Base-by-base conservation (phyloP, 2,888 invertebrate genomes). In the Callinectes sapidus region DNA sequence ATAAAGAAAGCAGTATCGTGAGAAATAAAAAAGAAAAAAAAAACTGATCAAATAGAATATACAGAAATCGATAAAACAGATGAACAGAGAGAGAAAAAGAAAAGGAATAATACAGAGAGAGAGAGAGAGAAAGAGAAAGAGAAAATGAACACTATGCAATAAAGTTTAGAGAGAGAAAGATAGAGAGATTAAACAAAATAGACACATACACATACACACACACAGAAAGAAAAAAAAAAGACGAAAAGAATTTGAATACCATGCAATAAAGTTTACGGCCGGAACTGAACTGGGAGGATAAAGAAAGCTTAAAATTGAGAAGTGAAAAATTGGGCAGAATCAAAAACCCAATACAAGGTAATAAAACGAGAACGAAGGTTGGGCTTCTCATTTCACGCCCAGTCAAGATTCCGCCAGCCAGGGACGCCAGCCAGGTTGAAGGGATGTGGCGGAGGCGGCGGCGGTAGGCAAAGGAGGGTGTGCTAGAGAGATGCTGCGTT, bases 241-340 rank as follows among this genome's bases (percentile, higher is more conserved):
- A 13, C 3, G 35, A 61, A 35, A 28, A 18, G n/a, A 61, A 55
- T 3, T 61, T 54, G 23, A 54, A 48, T n/a, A 89, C 61, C 42
- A 23, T 18, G 71, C 71, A 89, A 89, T 89, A 89, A 71, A 89
- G 71, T 89, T 89, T 89, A 89, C 35, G 89, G 61, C 71, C 71
- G 54, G 77, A 89, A 89, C 71, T 89, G 77, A 89, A 89, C 71
- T 89, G 71, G 16, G 71, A 77, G 54, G 71, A 89, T 89, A 89
- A 89, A 77, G 77, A 42, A 71, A 77, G 89, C 77, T 89, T 89
- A 89, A 89, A 89, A 89, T 89, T 89, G 71, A 35, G 42, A 89
- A 71, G 89, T 89, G 89, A 89, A 89, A 89, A 89, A 89, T 89
- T 89, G 89, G n/a, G 71, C 89, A 28, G 89, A 89, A 89, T 89